Conservation (phyloP, 2,113 vertebrate genomes). For the Dasyprocta punctata region DNA sequence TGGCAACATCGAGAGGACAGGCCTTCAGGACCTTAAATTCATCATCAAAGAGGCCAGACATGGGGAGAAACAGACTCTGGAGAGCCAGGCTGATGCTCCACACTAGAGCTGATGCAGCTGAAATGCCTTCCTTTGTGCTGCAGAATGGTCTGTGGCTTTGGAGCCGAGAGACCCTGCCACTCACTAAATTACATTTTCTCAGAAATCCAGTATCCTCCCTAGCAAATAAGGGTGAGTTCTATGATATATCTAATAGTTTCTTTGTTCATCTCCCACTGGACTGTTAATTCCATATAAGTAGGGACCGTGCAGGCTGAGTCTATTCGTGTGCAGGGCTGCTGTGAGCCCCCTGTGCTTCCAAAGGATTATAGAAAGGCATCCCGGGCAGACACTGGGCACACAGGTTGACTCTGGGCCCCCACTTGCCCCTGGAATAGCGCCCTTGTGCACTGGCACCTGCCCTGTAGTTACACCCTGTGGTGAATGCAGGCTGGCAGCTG, state of each 20-base stretch:
- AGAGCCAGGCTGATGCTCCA: fast-evolving
- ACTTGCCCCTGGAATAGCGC: not conserved
- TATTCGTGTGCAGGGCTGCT: not conserved
- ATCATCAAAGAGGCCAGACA: not conserved
- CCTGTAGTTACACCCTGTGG: not conserved
- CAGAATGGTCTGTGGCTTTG: not conserved
- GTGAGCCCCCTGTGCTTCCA: not conserved
- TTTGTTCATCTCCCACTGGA: not conserved
- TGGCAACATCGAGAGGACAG: not conserved
- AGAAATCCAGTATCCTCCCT: not conserved
- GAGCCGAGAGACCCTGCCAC: not conserved
- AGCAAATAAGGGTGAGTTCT: not conserved
- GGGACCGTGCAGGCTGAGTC: not conserved
- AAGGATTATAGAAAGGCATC: not conserved
- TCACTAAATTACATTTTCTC: not conserved
- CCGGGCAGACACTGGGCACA: not conserved
- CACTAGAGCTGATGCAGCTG: not conserved
- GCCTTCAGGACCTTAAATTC: not conserved
- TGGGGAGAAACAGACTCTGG: not conserved
- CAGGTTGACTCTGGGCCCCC: not conserved
- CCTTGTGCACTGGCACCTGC: not conserved
- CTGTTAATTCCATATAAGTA: not conserved
- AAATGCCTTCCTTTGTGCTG: not conserved
- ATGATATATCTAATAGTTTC: not conserved
- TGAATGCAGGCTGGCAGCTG: not conserved